Percentiles rank a stretch among this genome's conserved stretches.
Evolutionary conservation across 2,113 vertebrate species (phyloP).

Genomic region (Leptobrachium ailaonicum): DNA sequence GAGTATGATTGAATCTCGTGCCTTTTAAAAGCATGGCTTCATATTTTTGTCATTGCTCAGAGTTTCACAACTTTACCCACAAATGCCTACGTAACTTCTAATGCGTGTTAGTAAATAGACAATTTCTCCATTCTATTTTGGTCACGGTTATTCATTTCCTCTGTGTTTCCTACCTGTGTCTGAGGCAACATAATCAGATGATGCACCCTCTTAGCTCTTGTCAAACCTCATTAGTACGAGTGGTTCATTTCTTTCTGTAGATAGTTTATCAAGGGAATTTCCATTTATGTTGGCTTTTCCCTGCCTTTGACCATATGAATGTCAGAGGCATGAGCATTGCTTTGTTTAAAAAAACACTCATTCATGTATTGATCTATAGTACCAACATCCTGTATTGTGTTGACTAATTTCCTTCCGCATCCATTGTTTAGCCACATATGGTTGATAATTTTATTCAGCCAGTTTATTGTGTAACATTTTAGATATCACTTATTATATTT

Average conservation of each 20-base stretch:
- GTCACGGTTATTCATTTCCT: conserved; percentile 28
- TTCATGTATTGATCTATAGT: too few species aligned
- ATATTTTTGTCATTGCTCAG: neutral
- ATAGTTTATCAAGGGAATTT: neutral
- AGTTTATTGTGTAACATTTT: too few species aligned
- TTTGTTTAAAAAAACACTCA: neutral
- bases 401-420: too few species aligned
- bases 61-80: conserved; percentile 20
- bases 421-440: too few species aligned
- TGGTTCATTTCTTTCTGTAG: too few species aligned
- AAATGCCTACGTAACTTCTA: neutral
- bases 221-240: neutral
- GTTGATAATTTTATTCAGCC: too few species aligned
- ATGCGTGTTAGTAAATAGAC: conserved; percentile 18
- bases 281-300: neutral
- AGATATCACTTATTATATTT: too few species aligned
- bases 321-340: neutral
- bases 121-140: conserved; percentile 23
- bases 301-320: neutral
- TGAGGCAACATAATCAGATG: neutral
- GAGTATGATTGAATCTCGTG: neutral
- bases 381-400: too few species aligned
- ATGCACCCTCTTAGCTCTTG: neutral
- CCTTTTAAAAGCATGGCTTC: neutral
- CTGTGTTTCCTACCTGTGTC: neutral